Base-by-base conservation (phyloP, 2,797 vertebrate species). In the Streptopelia turtur region DNA sequence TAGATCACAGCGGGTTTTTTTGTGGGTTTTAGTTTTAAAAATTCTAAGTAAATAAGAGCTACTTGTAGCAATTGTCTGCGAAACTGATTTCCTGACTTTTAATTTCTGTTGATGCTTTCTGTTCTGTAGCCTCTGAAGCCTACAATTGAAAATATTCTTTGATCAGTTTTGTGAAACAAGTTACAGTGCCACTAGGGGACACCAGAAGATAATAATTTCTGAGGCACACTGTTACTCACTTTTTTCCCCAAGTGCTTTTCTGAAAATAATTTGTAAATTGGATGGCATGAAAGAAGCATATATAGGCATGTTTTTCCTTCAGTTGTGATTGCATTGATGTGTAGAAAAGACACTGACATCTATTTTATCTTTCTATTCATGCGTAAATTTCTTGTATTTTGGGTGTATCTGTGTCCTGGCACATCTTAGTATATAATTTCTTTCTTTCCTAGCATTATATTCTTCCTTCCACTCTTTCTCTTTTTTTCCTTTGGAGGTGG, bases 111-210 rank as follows among this genome's bases (percentile, higher is more conserved):
- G 15, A 49, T 79, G 25, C 68, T 5, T 77, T 87, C 8, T 35
- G 1, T 82, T 91, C 64, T 80, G 50, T 90, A 53, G 69, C 14
- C 25, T 50, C 4, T 52, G 76, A 84, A 89, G 23, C 24, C 18
- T 74, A 16, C 13, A 45, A 27, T 57, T 82, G 72, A 33, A 76
- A 59, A 52, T 49, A 53, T 20, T 57, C 41, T 87, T 74, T 84
- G 41, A 63, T 81, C 31, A n/a, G 7, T 68, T 89, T 91, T 87
- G 63, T 90, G 79, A 61, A 85, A 82, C 25, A 64, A 66, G 39
- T 59, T 93, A 27, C 27, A 60, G 22, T 90, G 93, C 97, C 98
- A 95, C 96, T 96, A 98, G 98, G 93, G 98, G 98, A 74, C 98
- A 98, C 97, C 96, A 98, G 74, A 97, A 93, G 94, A 95, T 92